These are phyloP conservation scores for Desmophyllum pertusum DNA, from an alignment of 92 coral and sea anemone species.

Conservation along the genomic window DNA sequence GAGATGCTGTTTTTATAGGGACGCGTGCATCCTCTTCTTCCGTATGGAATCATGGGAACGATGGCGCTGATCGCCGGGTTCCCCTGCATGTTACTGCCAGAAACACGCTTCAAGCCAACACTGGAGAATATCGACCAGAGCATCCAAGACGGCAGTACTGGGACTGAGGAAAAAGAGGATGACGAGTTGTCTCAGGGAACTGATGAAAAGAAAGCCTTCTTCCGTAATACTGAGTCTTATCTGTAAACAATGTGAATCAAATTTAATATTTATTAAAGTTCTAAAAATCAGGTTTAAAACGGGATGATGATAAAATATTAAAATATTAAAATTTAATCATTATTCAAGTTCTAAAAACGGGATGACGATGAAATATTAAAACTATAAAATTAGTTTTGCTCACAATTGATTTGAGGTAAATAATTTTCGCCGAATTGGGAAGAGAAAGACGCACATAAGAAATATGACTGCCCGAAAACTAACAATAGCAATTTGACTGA, in stretches of 20 bases:
- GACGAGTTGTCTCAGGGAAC: neutral
- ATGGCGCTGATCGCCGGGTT: slow-evolving; percentile 57
- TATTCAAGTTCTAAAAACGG: no score
- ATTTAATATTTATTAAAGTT: no score
- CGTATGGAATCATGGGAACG: slow-evolving; percentile 67
- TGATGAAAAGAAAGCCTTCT: slow-evolving; percentile 18
- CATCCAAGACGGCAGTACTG: neutral
- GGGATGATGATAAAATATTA: no score
- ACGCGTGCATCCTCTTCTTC: slow-evolving; percentile 55
- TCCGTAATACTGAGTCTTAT: neutral
- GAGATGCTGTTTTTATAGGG: slow-evolving; percentile 5
- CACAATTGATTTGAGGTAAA: no score
- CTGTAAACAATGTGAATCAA: neutral
- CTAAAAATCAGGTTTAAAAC: no score
- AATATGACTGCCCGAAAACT: no score
- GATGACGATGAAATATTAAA: no score
- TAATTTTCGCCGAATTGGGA: no score
- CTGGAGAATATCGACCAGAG: slow-evolving; percentile 42
- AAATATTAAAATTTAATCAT: no score
- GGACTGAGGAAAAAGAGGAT: neutral
- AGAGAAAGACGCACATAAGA: no score
- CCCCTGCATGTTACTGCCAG: slow-evolving; percentile 61
- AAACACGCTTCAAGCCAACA: slow-evolving; percentile 60
- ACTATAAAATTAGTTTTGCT: no score
- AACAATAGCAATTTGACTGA: no score